Conservation (phyloP, 2,797 vertebrate genomes). For the Channa striata region DNA sequence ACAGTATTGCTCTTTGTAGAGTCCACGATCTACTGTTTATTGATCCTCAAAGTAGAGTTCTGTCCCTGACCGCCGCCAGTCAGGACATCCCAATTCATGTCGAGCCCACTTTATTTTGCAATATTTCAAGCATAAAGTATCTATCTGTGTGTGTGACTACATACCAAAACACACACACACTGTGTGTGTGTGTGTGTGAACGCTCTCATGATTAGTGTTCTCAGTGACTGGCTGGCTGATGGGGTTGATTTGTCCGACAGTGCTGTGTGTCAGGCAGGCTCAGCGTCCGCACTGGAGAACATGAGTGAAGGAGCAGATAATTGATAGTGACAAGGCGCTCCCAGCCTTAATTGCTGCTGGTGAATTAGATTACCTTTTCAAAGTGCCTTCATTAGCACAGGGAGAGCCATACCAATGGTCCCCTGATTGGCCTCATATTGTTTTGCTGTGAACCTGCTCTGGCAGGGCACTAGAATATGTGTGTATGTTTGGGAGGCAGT, state of each 20-base stretch:
- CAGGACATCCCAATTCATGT: slow-evolving; percentile 32
- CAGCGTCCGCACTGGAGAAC: slow-evolving; percentile 74
- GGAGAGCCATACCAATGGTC: slow-evolving; percentile 81
- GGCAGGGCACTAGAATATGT: slow-evolving; percentile 53
- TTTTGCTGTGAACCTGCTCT: slow-evolving; percentile 79
- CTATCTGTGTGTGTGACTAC: slow-evolving; percentile 29
- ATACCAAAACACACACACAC: background rate
- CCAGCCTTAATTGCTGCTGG: slow-evolving; percentile 85
- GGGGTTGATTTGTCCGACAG: slow-evolving; percentile 81
- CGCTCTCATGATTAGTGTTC: slow-evolving; percentile 78
- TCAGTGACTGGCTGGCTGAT: slow-evolving; percentile 77
- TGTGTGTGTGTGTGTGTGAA: slow-evolving; percentile 62
- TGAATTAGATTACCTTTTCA: slow-evolving; percentile 88
- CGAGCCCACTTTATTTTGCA: slow-evolving; percentile 46
- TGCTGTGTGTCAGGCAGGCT: slow-evolving; percentile 76
- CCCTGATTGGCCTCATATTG: slow-evolving; percentile 85
- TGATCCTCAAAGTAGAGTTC: slow-evolving; percentile 23
- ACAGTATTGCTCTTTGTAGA: too few relatives aligned
- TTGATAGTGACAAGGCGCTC: slow-evolving; percentile 86
- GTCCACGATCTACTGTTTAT: too few relatives aligned
- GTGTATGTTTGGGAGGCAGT: slow-evolving; percentile 13
- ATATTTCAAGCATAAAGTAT: slow-evolving; percentile 51
- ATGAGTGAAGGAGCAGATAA: slow-evolving; percentile 86
- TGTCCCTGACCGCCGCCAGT: slow-evolving; percentile 19
- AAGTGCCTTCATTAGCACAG: slow-evolving; percentile 85